Evolutionary conservation across 2,888 invertebrate genomes (phyloP), one percentile per base, ranked within the genome.

Genomic region (Lithophane socia): DNA sequence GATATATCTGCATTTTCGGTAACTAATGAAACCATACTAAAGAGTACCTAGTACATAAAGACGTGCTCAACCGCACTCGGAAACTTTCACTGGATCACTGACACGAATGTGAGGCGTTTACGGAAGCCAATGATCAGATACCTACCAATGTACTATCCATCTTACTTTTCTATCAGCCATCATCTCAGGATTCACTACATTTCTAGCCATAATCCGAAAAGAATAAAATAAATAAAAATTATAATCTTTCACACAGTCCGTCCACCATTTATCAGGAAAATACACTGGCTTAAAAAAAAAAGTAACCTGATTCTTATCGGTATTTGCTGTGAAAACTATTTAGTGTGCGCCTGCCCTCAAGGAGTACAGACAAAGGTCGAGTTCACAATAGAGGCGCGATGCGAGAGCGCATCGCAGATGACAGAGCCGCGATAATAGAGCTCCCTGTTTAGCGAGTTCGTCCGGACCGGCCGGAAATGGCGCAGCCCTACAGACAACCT

Each of bases 381-480:
- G 87, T 89, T 88, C 85, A 92, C 90, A 92, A 92, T 89, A 73
- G 89, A 91, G 88, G 90, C 91, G 90, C 89, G 88, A 92, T 85
- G 89, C 86, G 90, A 90, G 91, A 90, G 90, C 90, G 90, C 90
- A 90, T 90, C 91, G 90, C 90, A 93, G 92, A 93, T 92, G 93
- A 92, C 93, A 92, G 91, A 87, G 86, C 89, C 76, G 89, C 87
- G 92, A 93, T 93, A 94, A 94, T 93, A 91, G 93, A 90, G 87
- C 86, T 86, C 87, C 89, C 86, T 93, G 93, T 93, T 93, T 92
- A 92, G 94, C 90, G 91, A 92, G 87, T 90, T 88, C 87, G 91
- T 93, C 94, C 93, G 93, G 93, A 78, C 90, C 90, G 91, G 87
- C 89, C 92, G 95, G 95, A 95, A 95, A 95, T 95, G 94, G 92